phyloP scores from a whole-genome alignment of 2,113 vertebrate genomes.

The Vanacampus margaritifer region DNA sequence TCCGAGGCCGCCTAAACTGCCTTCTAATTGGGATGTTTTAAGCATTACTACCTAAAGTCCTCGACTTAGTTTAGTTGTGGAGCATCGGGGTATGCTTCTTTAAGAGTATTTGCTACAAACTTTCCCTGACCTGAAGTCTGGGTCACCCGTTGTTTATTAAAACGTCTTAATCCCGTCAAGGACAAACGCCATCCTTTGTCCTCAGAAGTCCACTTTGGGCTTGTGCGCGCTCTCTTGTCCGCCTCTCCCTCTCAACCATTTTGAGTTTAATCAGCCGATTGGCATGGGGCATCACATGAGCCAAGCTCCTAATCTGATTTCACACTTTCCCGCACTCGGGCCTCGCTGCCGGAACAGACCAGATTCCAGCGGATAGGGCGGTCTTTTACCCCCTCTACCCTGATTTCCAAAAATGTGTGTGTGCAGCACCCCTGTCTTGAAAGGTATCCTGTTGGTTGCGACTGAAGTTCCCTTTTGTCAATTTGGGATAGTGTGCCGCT shows the following conservation, averaged over 20 bases:
- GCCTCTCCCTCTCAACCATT: constrained; percentile 43
- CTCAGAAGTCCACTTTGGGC: constrained; percentile 21
- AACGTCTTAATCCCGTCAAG: constrained; percentile 1
- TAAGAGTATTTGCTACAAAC: not conserved
- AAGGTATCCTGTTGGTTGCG: constrained; percentile 35
- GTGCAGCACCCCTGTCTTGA: constrained; percentile 17
- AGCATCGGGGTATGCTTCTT: not conserved
- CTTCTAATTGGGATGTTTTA: not conserved
- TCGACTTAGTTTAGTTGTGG: not conserved
- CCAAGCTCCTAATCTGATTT: constrained; percentile 74
- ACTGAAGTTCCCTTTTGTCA: constrained; percentile 39
- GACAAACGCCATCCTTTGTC: constrained; percentile 11
- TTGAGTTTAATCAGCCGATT: constrained; percentile 70
- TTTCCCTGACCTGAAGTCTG: not conserved
- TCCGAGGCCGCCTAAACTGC: not conserved
- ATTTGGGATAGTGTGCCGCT: not conserved
- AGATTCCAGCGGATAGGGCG: constrained; percentile 41
- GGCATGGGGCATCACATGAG: constrained; percentile 71
- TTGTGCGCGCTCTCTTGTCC: constrained; percentile 11
- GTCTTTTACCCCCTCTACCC: not conserved
- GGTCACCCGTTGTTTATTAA: not conserved
- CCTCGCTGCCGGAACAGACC: constrained; percentile 47
- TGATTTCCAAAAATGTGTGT: not conserved
- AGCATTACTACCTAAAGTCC: not conserved
- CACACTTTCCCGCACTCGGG: constrained; percentile 66